A percentile compares a stretch with the other conserved stretches of the same genome.
Evolutionary conservation across 2,113 vertebrate genomes (phyloP).

Genomic region (Eretmochelys imbricata): DNA sequence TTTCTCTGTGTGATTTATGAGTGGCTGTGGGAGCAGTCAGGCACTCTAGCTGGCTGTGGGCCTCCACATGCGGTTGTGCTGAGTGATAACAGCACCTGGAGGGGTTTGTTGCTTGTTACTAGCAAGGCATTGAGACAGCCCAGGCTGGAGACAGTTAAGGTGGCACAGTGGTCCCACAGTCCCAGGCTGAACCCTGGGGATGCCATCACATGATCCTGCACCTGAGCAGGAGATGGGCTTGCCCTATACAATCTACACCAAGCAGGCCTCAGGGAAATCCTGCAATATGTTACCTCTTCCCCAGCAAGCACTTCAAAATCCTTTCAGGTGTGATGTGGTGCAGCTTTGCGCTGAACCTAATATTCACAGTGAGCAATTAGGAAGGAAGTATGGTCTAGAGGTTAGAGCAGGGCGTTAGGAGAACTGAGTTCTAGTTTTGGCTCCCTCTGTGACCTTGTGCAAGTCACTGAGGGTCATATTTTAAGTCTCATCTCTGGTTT

Average conservation of each 20-base stretch:
- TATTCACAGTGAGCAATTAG: not conserved
- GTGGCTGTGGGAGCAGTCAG: too few species aligned
- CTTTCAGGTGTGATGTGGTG: not conserved
- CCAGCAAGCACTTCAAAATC: not conserved
- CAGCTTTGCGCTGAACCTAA: too few species aligned
- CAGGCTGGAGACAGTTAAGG: too few species aligned
- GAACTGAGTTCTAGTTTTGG: not conserved
- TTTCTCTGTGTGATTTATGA: too few species aligned
- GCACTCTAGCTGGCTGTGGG: too few species aligned
- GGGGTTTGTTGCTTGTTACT: too few species aligned
- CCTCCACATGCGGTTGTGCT: too few species aligned
- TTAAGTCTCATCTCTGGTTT: not conserved
- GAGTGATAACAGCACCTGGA: too few species aligned
- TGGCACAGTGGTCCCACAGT: too few species aligned
- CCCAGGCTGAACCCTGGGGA: too few species aligned
- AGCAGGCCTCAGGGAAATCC: constrained; percentile 47
- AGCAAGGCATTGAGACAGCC: too few species aligned
- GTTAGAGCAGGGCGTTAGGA: not conserved
- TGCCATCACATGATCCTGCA: not conserved
- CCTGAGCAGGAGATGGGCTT: constrained; percentile 25
- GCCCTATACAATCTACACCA: not conserved
- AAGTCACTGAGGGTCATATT: not conserved
- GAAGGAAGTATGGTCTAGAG: not conserved
- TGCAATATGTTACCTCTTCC: constrained; percentile 36
- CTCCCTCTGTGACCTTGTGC: not conserved